Conservation (phyloP, 2,888 invertebrate genomes). For the Adelphocoris suturalis region DNA sequence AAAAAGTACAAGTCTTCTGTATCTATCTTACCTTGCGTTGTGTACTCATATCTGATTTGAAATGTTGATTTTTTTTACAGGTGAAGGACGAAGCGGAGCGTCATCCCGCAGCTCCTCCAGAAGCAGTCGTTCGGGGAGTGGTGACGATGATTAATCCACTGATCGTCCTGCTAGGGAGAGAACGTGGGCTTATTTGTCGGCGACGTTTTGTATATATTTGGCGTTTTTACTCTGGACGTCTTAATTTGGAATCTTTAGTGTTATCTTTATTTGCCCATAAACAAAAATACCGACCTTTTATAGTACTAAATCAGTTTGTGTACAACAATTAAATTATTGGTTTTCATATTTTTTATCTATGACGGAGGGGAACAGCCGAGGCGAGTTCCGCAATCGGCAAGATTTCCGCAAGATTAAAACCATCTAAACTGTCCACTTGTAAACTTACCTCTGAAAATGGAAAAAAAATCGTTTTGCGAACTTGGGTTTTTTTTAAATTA, state of each 20-base stretch:
- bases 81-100: conserved; percentile 57
- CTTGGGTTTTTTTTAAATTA: too few species aligned
- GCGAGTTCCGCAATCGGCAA: too few species aligned
- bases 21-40: too few species aligned
- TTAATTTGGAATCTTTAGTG: neutral
- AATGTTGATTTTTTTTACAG: conserved; percentile 8
- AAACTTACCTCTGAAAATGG: too few species aligned
- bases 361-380: too few species aligned
- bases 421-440: too few species aligned
- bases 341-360: neutral
- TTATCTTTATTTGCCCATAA: neutral
- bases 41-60: too few species aligned
- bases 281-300: neutral
- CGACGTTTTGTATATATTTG: neutral
- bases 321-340: neutral
- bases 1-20: too few species aligned
- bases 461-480: too few species aligned
- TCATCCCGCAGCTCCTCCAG: conserved; percentile 71
- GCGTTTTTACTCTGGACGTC: neutral
- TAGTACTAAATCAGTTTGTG: neutral
- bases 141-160: conserved; percentile 66
- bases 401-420: too few species aligned
- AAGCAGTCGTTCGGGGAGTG: conserved; percentile 72
- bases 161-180: neutral
- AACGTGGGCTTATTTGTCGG: neutral